These are phyloP conservation scores for Ochotona princeps DNA, from an alignment of 2,113 vertebrate species.

Conservation along the genomic window DNA sequence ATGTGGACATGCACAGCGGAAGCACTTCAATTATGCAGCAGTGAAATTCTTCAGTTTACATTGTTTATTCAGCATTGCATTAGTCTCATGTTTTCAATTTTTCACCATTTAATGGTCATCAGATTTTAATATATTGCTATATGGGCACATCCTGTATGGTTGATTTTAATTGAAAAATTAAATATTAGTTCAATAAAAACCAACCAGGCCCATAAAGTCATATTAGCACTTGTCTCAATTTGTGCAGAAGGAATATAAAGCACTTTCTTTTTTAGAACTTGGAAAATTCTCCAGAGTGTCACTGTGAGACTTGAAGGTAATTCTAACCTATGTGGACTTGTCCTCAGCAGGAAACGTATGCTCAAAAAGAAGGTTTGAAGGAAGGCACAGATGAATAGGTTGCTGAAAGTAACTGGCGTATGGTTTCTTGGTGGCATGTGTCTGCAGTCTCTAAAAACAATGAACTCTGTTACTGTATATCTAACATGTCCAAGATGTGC, in stretches of 20 bases:
- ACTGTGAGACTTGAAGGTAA: constrained; percentile 37
- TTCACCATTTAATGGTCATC: not conserved
- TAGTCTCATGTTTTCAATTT: not conserved
- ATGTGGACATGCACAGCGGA: not conserved
- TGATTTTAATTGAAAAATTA: constrained; percentile 58
- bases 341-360: not conserved
- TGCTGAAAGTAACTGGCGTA: not conserved
- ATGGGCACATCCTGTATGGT: not conserved
- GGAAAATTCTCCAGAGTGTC: not conserved
- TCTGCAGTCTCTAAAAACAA: not conserved
- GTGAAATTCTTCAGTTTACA: not conserved
- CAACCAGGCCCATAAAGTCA: constrained; percentile 11
- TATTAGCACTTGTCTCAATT: constrained; percentile 29
- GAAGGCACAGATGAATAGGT: not conserved
- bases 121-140: not conserved
- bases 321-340: not conserved
- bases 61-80: not conserved
- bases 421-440: constrained; percentile 29
- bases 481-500: not conserved
- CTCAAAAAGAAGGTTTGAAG: constrained; percentile 40
- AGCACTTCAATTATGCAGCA: not conserved
- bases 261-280: constrained; percentile 51
- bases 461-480: not conserved
- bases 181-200: constrained; percentile 52
- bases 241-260: not conserved